phyloP scores from a whole-genome alignment of 1,140 invertebrate species.

The Aphelenchoides avenae region DNA sequence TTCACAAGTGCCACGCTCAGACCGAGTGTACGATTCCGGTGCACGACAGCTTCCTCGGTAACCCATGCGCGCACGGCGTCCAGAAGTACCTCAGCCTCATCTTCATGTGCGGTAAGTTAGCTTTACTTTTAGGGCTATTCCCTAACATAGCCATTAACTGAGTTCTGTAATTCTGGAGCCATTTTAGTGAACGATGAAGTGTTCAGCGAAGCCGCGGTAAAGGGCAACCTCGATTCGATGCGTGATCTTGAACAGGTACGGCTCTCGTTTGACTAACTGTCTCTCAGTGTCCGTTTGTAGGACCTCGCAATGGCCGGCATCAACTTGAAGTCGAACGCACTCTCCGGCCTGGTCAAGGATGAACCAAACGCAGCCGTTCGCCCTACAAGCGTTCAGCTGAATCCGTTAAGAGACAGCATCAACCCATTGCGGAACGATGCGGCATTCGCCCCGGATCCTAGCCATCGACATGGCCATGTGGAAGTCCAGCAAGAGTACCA shows the following conservation, averaged over 20 bases:
- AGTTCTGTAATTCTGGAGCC: no score
- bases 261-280: not conserved
- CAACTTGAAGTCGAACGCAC: slow-evolving; percentile 1
- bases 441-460: not conserved
- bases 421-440: not conserved
- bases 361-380: no score
- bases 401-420: not conserved
- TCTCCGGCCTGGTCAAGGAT: slow-evolving; percentile 29
- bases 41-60: slow-evolving; percentile 43
- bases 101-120: slow-evolving; percentile 38
- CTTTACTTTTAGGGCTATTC: not conserved
- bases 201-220: slow-evolving; percentile 46
- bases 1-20: slow-evolving; percentile 43
- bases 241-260: slow-evolving; percentile 34
- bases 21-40: slow-evolving; percentile 35
- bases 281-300: not conserved
- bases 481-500: slow-evolving; percentile 2
- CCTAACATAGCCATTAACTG: not conserved
- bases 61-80: slow-evolving; percentile 27
- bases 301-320: not conserved
- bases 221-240: slow-evolving; percentile 47
- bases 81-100: slow-evolving; percentile 44
- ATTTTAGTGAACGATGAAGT: slow-evolving; percentile 50
- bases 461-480: slow-evolving; percentile 3
- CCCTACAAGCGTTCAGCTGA: no score